Evolutionary conservation across 2,797 vertebrate genomes (phyloP), one percentile per base, ranked within the genome.

Genomic region (Agapornis canus): DNA sequence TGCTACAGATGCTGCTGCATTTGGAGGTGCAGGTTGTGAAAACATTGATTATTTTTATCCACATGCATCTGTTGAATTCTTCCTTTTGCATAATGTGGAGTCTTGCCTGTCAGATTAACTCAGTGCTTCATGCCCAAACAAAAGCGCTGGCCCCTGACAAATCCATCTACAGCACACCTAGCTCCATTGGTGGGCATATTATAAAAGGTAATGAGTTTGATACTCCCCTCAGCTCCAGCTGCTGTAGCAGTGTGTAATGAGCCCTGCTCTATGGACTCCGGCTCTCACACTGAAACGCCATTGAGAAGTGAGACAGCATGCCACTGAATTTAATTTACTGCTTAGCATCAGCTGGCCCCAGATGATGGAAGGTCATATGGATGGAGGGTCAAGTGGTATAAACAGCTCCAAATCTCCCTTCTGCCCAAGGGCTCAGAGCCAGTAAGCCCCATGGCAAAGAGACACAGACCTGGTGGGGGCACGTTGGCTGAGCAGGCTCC

Each of bases 321-420:
- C 60, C 78, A 6, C 92, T 90, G 96, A 94, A 94, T 96, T 94
- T 92, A 96, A 96, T 97, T 96, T 94, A 97, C 89, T 94, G 82
- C 94, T 95, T 97, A 92, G 87, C 80, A 92, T 94, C 94, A 96
- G 92, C 89, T 92, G 95, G 92, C 91, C 89, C 91, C 92, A 91
- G 91, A 90, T 86, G 94, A 93, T 86, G 77, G 92, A 92, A 92
- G 95, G 92, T 95, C 94, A 92, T 94, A 56, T 64, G 68, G 51
- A 94, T 77, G 91, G 95, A 96, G 95, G 91, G 89, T 96, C 82
- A 93, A 97, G 92, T 90, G 82, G 91, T 91, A 94, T 94, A 94
- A 96, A 76, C 66, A 60, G 85, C 86, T 88, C 82, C 95, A 95
- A 95, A 94, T 96, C 89, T 79, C 83, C 89, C 71, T 94, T 82